Evolutionary conservation across 2,113 vertebrate genomes (phyloP).

Genomic region (Perca fluviatilis): DNA sequence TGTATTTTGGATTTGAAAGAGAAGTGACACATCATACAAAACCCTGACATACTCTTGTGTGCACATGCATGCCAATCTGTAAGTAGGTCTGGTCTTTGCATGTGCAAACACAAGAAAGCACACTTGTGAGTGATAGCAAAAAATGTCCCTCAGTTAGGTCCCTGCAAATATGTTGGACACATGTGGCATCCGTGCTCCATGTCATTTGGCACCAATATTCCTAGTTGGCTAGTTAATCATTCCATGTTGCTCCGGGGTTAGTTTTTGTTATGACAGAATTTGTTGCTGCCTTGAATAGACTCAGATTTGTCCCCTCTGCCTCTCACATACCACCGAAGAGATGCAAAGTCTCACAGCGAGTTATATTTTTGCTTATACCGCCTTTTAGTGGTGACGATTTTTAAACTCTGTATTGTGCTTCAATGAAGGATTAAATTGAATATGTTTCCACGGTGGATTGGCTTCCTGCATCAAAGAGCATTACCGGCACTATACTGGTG

Average conservation of each 20-base stretch:
- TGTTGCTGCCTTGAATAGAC: constrained; percentile 25
- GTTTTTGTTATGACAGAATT: constrained; percentile 32
- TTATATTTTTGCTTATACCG: constrained; percentile 12
- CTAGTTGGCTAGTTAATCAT: constrained; percentile 40
- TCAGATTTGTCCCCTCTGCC: neutral
- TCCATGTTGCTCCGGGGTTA: constrained; percentile 31
- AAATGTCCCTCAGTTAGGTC: constrained; percentile 13
- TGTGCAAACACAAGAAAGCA: neutral
- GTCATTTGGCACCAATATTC: constrained; percentile 40
- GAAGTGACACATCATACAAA: neutral
- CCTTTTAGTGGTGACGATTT: constrained; percentile 4
- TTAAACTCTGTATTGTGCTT: constrained; percentile 30
- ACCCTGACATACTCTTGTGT: neutral
- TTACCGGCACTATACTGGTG: neutral
- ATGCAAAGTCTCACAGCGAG: neutral
- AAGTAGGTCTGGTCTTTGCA: neutral
- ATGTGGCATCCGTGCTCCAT: constrained; percentile 25
- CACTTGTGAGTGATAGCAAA: constrained; percentile 4
- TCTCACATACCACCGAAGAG: constrained; percentile 6
- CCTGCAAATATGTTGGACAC: constrained; percentile 64
- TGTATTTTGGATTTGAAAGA: neutral
- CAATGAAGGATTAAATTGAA: constrained; percentile 21
- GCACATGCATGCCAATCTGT: neutral
- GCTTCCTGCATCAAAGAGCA: constrained; percentile 14
- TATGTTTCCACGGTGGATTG: constrained; percentile 11